Percentiles rank a stretch among this genome's conserved stretches.
Evolutionary conservation across 2,797 vertebrate genomes (phyloP).

Genomic region (Setipinna tenuifilis): DNA sequence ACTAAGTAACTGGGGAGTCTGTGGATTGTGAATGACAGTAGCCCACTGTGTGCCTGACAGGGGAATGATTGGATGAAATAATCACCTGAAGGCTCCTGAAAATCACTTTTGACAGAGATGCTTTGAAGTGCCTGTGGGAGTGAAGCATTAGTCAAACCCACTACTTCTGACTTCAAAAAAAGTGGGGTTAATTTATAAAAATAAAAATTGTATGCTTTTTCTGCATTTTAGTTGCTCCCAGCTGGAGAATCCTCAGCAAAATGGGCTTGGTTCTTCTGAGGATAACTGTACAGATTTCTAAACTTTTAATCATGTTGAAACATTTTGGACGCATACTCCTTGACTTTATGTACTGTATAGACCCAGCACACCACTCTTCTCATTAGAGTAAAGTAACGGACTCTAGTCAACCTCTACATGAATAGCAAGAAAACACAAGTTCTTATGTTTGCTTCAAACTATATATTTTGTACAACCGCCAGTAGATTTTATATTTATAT

Average conservation of each 20-base stretch:
- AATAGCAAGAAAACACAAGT: neutral
- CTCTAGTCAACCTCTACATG: neutral
- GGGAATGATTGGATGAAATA: neutral
- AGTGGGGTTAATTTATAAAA: neutral
- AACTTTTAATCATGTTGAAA: neutral
- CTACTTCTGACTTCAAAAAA: constrained; percentile 31
- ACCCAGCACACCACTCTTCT: neutral
- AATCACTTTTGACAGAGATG: constrained; percentile 18
- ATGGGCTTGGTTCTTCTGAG: neutral
- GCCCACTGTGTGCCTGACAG: constrained; percentile 1
- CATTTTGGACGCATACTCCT: neutral
- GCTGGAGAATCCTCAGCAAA: neutral
- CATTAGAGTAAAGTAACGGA: neutral
- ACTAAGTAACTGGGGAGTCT: neutral
- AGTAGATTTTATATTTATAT: neutral
- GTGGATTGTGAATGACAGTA: neutral
- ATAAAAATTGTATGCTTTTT: neutral
- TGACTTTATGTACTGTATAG: neutral
- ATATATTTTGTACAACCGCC: neutral
- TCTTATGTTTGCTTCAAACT: neutral
- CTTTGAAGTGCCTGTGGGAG: constrained; percentile 19
- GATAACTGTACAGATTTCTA: neutral
- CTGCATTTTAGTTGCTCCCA: neutral
- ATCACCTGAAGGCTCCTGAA: neutral
- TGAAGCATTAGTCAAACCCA: constrained; percentile 20